phyloP scores from a whole-genome alignment of 2,888 invertebrate species.

The Nemotelus pantherinus region DNA sequence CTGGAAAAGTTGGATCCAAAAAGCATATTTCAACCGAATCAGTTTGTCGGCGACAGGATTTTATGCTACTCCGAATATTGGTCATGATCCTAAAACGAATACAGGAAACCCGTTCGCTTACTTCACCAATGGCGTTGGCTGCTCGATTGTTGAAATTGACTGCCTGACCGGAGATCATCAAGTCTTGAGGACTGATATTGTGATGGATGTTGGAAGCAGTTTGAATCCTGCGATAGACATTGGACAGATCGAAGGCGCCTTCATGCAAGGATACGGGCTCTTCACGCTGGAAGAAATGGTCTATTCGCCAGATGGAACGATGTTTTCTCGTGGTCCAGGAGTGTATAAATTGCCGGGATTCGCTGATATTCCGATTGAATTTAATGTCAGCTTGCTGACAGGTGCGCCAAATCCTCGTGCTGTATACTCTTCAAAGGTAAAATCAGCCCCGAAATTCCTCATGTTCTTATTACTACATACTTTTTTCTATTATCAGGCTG shows the following conservation, averaged over 20 bases:
- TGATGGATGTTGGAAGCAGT: constrained; percentile 96
- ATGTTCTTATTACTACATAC: background rate
- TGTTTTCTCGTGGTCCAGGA: constrained; percentile 89
- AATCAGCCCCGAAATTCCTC: background rate
- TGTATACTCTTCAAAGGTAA: constrained; percentile 94
- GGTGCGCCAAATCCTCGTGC: constrained; percentile 91
- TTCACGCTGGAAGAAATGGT: constrained; percentile 91
- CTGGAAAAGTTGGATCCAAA: constrained; percentile 86
- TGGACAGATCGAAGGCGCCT: constrained; percentile 95
- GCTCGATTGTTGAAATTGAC: constrained; percentile 91
- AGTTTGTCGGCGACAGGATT: constrained; percentile 86
- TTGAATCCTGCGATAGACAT: constrained; percentile 96
- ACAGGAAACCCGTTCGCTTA: constrained; percentile 65
- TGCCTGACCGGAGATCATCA: constrained; percentile 94
- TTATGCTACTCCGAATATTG: constrained; percentile 79
- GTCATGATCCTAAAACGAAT: constrained; percentile 72
- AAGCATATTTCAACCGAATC: constrained; percentile 80
- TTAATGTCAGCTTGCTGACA: constrained; percentile 91
- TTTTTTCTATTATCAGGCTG: constrained; percentile 71
- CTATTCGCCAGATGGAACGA: constrained; percentile 83
- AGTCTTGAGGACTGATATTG: constrained; percentile 88
- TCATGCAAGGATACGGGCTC: constrained; percentile 93
- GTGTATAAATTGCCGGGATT: constrained; percentile 95
- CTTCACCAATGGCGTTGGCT: constrained; percentile 86
- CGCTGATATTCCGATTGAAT: constrained; percentile 88